phyloP scores from a whole-genome alignment of 2,888 invertebrate species.

The Caradrina kadenii region DNA sequence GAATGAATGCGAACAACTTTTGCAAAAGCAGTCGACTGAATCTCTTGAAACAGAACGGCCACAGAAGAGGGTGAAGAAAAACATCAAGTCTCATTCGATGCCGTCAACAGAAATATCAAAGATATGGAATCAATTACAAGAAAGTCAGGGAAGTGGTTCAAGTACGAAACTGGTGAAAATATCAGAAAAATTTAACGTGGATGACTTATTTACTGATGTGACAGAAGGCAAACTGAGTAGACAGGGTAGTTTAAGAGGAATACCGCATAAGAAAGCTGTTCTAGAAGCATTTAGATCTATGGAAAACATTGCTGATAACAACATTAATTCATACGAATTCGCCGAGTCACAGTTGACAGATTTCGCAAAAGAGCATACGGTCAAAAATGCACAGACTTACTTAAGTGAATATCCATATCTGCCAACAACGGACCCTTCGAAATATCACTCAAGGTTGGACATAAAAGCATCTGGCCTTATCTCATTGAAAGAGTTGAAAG shows the following conservation, averaged over 20 bases:
- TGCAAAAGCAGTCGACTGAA: constrained; percentile 80
- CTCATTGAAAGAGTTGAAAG: constrained; percentile 82
- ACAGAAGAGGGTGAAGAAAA: constrained; percentile 77
- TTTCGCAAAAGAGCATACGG: constrained; percentile 79
- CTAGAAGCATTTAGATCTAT: constrained; percentile 88
- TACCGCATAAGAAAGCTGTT: constrained; percentile 89
- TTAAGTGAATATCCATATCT: constrained; percentile 87
- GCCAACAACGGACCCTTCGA: constrained; percentile 87
- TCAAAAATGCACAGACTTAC: constrained; percentile 85
- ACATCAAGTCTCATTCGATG: constrained; percentile 83
- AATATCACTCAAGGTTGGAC: constrained; percentile 86
- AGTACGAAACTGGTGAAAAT: constrained; percentile 83
- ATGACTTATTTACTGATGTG: constrained; percentile 87
- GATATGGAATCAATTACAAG: constrained; percentile 81
- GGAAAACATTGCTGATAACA: constrained; percentile 83
- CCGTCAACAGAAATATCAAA: constrained; percentile 86
- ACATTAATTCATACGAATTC: constrained; percentile 83
- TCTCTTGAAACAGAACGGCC: constrained; percentile 78
- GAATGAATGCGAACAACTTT: constrained; percentile 83
- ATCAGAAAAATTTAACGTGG: constrained; percentile 89
- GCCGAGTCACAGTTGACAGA: constrained; percentile 79
- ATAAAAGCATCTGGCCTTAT: constrained; percentile 86
- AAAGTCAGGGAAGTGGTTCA: constrained; percentile 67
- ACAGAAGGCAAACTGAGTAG: constrained; percentile 86
- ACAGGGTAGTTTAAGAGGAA: constrained; percentile 88